phyloP scores from a whole-genome alignment of 2,113 vertebrate species.

The Atherinomorus stipes region DNA sequence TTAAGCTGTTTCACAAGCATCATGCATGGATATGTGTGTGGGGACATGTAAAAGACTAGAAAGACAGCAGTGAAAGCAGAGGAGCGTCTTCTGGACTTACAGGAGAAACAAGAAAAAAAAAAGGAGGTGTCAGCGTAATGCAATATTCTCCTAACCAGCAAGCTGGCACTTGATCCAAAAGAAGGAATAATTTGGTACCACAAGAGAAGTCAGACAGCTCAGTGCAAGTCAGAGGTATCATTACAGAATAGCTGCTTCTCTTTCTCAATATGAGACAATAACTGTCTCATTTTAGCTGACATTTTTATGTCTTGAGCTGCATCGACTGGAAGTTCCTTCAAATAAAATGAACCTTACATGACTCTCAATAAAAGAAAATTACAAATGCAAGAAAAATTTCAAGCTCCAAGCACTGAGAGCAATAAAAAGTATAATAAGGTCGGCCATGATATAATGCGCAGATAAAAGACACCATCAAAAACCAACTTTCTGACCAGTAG shows the following conservation, averaged over 20 bases:
- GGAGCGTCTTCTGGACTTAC: slow-evolving; percentile 23
- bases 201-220: slow-evolving; percentile 34
- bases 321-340: slow-evolving; percentile 9
- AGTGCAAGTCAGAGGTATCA: slow-evolving; percentile 49
- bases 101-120: slow-evolving; percentile 12
- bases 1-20: slow-evolving; percentile 23
- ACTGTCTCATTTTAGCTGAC: slow-evolving; percentile 21
- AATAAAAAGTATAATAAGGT: slow-evolving; percentile 47
- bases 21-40: slow-evolving; percentile 3
- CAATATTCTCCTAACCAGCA: slow-evolving; percentile 35
- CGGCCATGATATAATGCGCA: slow-evolving; percentile 27
- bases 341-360: slow-evolving; percentile 25
- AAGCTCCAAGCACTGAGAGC: slow-evolving; percentile 18
- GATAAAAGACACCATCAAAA: slow-evolving; percentile 55
- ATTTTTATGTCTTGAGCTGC: slow-evolving; percentile 19
- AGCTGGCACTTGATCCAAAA: slow-evolving; percentile 47
- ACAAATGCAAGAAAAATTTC: slow-evolving; percentile 39
- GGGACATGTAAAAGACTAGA: slow-evolving; percentile 23
- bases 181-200: slow-evolving; percentile 36
- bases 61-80: slow-evolving; percentile 24
- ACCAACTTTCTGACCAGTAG: slow-evolving; percentile 19
- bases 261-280: slow-evolving; percentile 40
- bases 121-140: slow-evolving; percentile 44
- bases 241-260: slow-evolving; percentile 46
- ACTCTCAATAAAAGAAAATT: slow-evolving; percentile 59